Base-by-base conservation (phyloP, 1,140 invertebrate genomes). In the Drosophila neocordata region DNA sequence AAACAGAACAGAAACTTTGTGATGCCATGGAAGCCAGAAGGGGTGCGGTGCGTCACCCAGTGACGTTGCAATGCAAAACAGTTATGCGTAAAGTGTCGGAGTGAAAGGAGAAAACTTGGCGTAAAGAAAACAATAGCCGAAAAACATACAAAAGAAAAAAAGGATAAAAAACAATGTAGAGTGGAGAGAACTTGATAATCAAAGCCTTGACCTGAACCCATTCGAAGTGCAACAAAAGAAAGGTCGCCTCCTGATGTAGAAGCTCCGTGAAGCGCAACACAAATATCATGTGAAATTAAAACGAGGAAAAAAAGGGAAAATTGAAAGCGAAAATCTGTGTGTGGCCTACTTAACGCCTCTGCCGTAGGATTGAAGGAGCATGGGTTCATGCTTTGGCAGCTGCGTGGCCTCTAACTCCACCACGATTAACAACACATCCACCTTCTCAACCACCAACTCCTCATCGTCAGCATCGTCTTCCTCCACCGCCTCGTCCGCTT, bases 381-480 rank as follows among this genome's bases (percentile, higher is more conserved):
- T 89, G 84, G 84, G 84, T 82, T 83, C 84, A 78, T 89, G 84
- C 58, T 65, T 89, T 31, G 84, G 84, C 69, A 84, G 79, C 77
- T 88, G 84, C 34, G 71, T 73, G 37, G 53, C 71, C 69, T 63
- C 69, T 67, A 66, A 27, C 65, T 44, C 65, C 51, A 20, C 51
- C 41, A 35, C 53, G 27, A 31, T 6, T 31, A 44, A 65, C 55
- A 64, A 18, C 73, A 31, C 57, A 12, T 18, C 59, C 55, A 48
- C 20, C 44, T 48, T 48, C 15, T 48, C 41, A 48, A 38, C 20
- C 8, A 38, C 56, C 38, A 56, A 56, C 24, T 69, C 73, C 7
- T 69, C 24, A 18, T 60, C 69, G 24, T 58, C 58, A n/a, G 57
- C 61, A 24, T 64, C 77, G 27, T 56, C 61, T 53, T 58, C 59